Percentiles rank a stretch among this genome's conserved stretches.
Evolutionary conservation across 2,797 vertebrate species (phyloP).

Genomic region (Poeciliopsis infans): DNA sequence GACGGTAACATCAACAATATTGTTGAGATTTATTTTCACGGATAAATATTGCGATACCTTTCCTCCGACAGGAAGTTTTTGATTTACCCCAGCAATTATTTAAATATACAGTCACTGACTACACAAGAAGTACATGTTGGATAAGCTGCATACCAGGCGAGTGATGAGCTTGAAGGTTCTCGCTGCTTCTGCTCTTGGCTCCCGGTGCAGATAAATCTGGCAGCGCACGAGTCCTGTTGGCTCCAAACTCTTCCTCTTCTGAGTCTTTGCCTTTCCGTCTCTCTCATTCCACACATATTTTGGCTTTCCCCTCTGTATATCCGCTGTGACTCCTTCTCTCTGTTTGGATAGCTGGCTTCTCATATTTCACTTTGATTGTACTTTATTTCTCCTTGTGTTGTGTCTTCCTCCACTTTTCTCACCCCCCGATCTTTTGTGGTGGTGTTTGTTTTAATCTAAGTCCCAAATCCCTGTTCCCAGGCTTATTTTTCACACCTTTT

Average conservation of each 20-base stretch:
- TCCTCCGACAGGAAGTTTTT: constrained; percentile 17
- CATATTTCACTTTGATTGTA: constrained; percentile 49
- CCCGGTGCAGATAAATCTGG: constrained; percentile 53
- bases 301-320: constrained; percentile 64
- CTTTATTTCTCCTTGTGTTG: constrained; percentile 42
- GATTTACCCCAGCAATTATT: neutral
- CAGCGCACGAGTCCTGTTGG: constrained; percentile 39
- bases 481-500: constrained; percentile 15
- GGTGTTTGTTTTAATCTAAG: constrained; percentile 37
- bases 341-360: constrained; percentile 57
- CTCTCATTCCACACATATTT: constrained; percentile 68
- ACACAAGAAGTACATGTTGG: constrained; percentile 19
- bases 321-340: constrained; percentile 48
- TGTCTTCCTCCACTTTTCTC: constrained; percentile 31
- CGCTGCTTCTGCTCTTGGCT: constrained; percentile 53
- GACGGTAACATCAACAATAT: neutral
- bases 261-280: constrained; percentile 51
- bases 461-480: constrained; percentile 30
- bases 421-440: constrained; percentile 15
- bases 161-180: constrained; percentile 40
- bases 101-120: neutral
- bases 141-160: constrained; percentile 41
- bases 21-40: neutral
- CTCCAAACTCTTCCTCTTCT: constrained; percentile 56
- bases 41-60: neutral